phyloP scores from a whole-genome alignment of 1,140 invertebrate species.

The Ladona fulva region DNA sequence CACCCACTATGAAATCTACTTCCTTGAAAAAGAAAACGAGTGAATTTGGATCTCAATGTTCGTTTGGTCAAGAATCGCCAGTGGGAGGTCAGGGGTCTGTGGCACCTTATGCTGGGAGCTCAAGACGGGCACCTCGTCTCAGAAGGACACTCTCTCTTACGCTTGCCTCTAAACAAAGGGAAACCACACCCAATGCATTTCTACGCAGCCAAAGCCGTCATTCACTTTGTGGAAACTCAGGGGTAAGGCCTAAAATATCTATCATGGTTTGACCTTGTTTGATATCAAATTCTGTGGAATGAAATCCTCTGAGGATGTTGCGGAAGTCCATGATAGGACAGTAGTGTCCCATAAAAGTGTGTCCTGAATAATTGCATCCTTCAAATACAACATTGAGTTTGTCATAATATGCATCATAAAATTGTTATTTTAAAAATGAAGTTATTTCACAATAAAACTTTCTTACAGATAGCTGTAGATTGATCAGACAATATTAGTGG shows the following conservation, averaged over 20 bases:
- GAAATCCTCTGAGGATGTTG: too few relatives aligned
- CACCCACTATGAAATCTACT: neutral
- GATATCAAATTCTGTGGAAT: too few relatives aligned
- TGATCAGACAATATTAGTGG: too few relatives aligned
- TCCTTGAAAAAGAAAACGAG: neutral
- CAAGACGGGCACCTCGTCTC: neutral
- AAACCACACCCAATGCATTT: neutral
- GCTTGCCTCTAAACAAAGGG: neutral
- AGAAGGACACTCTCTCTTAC: neutral
- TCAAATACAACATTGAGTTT: too few relatives aligned
- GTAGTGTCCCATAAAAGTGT: too few relatives aligned
- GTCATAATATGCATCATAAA: too few relatives aligned
- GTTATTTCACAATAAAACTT: too few relatives aligned
- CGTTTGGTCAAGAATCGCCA: neutral
- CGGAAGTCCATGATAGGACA: too few relatives aligned
- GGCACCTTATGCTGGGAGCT: neutral
- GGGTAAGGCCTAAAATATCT: neutral
- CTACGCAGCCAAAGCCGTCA: neutral
- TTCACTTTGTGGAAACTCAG: neutral
- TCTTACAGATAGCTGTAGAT: too few relatives aligned
- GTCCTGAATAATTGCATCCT: too few relatives aligned
- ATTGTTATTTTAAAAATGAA: too few relatives aligned
- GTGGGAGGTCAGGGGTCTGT: neutral
- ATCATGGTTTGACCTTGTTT: too few relatives aligned
- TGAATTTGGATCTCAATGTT: neutral